A percentile compares a stretch with the other conserved stretches of the same genome.
These are phyloP conservation scores for Clarias pachynema DNA, from an alignment of 2,797 vertebrate genomes.

Conservation along the genomic window DNA sequence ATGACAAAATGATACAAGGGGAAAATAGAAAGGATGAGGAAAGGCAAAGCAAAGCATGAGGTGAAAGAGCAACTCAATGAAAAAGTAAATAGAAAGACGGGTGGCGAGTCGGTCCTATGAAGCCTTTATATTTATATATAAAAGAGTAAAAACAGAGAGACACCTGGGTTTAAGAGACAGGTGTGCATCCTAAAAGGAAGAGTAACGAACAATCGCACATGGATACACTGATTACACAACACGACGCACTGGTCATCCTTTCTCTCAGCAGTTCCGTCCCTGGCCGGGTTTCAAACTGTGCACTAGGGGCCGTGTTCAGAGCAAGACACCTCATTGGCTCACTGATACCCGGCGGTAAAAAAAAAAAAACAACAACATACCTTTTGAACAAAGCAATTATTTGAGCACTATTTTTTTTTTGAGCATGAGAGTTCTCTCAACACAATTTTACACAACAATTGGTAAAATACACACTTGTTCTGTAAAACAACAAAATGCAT, in stretches of 20 bases:
- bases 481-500: background rate
- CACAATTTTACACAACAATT: background rate
- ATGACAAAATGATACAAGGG: background rate
- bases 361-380: background rate
- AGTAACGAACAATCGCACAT: background rate
- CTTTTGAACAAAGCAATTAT: background rate
- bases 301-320: background rate
- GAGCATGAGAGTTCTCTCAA: background rate
- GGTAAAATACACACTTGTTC: background rate
- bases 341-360: background rate
- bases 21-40: conserved; percentile 6
- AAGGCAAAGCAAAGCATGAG: background rate
- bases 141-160: background rate
- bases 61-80: background rate
- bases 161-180: background rate
- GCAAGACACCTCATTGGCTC: background rate
- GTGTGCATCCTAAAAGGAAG: background rate
- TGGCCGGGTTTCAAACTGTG: background rate
- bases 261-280: background rate
- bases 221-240: background rate
- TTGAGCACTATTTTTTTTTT: background rate
- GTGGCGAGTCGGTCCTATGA: background rate
- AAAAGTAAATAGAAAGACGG: background rate
- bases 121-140: background rate
- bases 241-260: background rate